Base-by-base conservation (phyloP, 2,888 invertebrate genomes). In the Chymomyza caudatula region DNA sequence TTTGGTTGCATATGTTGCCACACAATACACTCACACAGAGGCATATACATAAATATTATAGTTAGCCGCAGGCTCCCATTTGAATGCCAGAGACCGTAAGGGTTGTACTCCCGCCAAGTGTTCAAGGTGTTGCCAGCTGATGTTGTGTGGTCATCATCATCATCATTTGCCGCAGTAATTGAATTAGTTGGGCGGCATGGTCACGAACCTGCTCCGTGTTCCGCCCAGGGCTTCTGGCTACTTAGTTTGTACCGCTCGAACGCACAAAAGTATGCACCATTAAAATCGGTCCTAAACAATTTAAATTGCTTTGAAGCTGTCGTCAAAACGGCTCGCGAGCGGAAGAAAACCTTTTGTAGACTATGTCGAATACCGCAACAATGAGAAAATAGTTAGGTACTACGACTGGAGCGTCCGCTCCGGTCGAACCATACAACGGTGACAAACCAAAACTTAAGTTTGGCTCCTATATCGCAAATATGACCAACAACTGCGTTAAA, bases 41-140 rank as follows among this genome's bases (percentile, higher is more conserved):
- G 60, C 67, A 67, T 59, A 67, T 67, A 67, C 60, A 67, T 67
- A 67, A 67, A 67, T 67, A 67, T 67, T 67, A 67, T 55, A 67
- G 67, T 51, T 57, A 11, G 19, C 49, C 53, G 22, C 23, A 54
- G 47, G 37, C 37, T 43, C 47, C 5, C 47, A 47, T 47, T 47
- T 19, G 17, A 15, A 47, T 19, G 17, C 47, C 6, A 6, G 6
- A 15, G 4, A 47, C 6, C 5, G 8, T 17, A 47, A 47, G 47
- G 47, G 47, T 47, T 47, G 19, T 6, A 8, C 47, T 47, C 19
- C 17, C 47, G 1, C 47, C 1, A 19, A 47, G 47, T 6, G n/a
- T 17, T 47, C 19, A 51, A 51, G 51, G 51, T 51, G 51, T 20
- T 51, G 19, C 51, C 51, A 51, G 51, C 51, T 51, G 22, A 13